Conservation (phyloP, 2,888 invertebrate species). For the Yponomeuta malinellus region DNA sequence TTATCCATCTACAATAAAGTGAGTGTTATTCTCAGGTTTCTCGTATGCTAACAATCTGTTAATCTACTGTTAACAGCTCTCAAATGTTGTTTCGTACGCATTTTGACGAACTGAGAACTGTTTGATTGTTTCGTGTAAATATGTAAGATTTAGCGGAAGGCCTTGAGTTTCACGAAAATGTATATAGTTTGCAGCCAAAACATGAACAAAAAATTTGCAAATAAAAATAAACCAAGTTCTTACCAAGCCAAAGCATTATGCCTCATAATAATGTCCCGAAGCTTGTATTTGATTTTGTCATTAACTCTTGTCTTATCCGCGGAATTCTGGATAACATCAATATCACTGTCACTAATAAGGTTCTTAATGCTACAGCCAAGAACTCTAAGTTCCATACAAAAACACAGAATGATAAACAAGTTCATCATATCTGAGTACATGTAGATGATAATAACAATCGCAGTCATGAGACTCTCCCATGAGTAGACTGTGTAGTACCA, state of each 20-base stretch:
- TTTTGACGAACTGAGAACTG: too few relatives aligned
- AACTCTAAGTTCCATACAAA: constrained; percentile 57
- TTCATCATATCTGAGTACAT: constrained; percentile 25
- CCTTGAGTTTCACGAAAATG: too few relatives aligned
- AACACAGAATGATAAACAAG: constrained; percentile 24
- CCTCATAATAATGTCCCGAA: constrained; percentile 43
- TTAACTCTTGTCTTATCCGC: constrained; percentile 28
- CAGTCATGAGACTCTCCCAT: constrained; percentile 57
- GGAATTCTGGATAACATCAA: constrained; percentile 28
- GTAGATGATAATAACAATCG: constrained; percentile 41
- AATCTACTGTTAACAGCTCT: too few relatives aligned
- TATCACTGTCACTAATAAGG: constrained; percentile 38
- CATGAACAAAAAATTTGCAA: background rate
- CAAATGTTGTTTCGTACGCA: background rate
- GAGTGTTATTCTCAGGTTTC: too few relatives aligned
- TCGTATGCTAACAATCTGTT: too few relatives aligned
- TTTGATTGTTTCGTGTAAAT: too few relatives aligned
- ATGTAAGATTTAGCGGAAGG: too few relatives aligned
- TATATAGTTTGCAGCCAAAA: too few relatives aligned
- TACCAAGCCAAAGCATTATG: constrained; percentile 48
- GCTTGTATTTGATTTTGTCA: constrained; percentile 31
- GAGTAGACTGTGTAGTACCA: constrained; percentile 51
- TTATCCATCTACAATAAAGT: background rate
- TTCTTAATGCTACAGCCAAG: constrained; percentile 40
- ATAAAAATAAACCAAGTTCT: constrained; percentile 18